phyloP scores from a whole-genome alignment of 1,140 invertebrate species.

The Teleogryllus occipitalis region DNA sequence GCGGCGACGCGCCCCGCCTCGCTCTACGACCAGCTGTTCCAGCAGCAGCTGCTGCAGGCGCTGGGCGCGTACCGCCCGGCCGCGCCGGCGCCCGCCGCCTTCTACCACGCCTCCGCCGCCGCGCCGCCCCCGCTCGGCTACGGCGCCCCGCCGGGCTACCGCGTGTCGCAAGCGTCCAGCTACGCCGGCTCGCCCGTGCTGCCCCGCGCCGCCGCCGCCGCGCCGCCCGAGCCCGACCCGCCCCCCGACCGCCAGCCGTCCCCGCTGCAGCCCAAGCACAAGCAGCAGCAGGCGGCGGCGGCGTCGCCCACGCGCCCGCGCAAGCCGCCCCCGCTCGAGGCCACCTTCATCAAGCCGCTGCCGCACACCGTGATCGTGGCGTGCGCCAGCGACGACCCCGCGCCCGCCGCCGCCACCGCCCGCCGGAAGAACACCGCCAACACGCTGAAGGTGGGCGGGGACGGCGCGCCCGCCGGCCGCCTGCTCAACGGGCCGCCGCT shows the following conservation, averaged over 20 bases:
- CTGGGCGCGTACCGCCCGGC: constrained; percentile 35
- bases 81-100: constrained; percentile 32
- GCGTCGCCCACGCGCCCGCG: constrained; percentile 25
- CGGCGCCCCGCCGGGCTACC: constrained; percentile 19
- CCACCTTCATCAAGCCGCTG: constrained; percentile 22
- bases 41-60: constrained; percentile 47
- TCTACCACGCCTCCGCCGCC: constrained; percentile 24
- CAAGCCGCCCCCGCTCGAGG: constrained; percentile 42
- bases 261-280: constrained; percentile 50
- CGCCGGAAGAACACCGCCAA: constrained; percentile 14
- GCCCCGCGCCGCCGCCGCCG: constrained; percentile 1
- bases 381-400: constrained; percentile 53
- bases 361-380: constrained; percentile 17
- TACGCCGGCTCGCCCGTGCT: constrained; percentile 20
- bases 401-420: constrained; percentile 37
- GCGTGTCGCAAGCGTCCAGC: constrained; percentile 21
- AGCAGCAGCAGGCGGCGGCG: constrained; percentile 38
- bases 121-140: not conserved
- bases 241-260: constrained; percentile 29
- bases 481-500: constrained; percentile 32
- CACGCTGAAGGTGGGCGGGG: constrained; percentile 40
- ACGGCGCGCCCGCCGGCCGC: constrained; percentile 22
- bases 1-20: constrained; percentile 32
- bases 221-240: not conserved
- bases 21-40: constrained; percentile 40